Base-by-base conservation (phyloP, 2,797 vertebrate genomes). In the Carapus acus region DNA sequence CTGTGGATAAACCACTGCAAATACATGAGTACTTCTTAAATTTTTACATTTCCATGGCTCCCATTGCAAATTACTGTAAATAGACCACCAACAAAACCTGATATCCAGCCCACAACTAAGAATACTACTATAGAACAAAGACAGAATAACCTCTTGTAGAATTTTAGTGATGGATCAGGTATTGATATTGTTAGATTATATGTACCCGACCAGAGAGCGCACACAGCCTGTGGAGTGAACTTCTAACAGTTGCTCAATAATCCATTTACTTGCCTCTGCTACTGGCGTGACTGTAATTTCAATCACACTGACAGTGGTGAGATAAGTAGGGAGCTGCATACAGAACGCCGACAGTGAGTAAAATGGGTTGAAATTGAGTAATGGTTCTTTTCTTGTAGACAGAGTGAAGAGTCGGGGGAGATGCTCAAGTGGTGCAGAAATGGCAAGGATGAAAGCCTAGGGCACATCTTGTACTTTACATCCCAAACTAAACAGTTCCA, bases 231-330 rank as follows among this genome's bases (percentile, higher is more conserved):
- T 37, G 40, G 56, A 75, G 61, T 12, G 36, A 74, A 37, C 55
- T 50, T 67, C 73, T 79, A 67, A 73, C 70, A 74, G 69, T 78
- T 73, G 70, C 54, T 82, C 76, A 77, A 79, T 81, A 85, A 83
- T 82, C 79, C 77, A 76, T 80, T 85, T 82, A 76, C 71, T 74
- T 74, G 68, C 63, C 63, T 75, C 54, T 71, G 60, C 69, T 74
- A 69, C 66, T 67, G 74, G 56, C 58, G 64, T 80, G 73, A 77
- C 57, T 72, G 70, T 67, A 71, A 78, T 82, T 80, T 78, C 67
- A 83, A 77, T 82, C 69, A 74, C 72, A 66, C 46, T 53, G 69
- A 68, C 71, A 58, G 62, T 21, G 52, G 57, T 41, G 52, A 76
- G 75, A 76, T 79, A 76, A 76, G 65, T 68, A 65, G 44, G 34